Base-by-base conservation (phyloP, 2,888 invertebrate genomes). In the Sinelater perroti region DNA sequence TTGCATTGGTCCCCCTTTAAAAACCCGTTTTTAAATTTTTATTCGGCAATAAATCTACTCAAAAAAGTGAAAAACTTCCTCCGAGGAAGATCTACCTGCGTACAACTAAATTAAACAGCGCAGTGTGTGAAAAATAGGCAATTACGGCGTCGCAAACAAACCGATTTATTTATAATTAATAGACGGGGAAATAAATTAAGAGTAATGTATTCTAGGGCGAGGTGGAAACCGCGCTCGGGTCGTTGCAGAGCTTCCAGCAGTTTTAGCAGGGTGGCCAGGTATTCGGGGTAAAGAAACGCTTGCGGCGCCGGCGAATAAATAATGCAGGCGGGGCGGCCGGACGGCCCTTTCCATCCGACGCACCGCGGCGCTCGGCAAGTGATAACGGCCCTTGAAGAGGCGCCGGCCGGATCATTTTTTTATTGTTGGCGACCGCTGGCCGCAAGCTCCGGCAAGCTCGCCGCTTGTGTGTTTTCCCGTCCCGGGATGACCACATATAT, bases 401-500 rank as follows among this genome's bases (percentile, higher is more conserved):
- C n/a, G n/a, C n/a, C n/a, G n/a, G n/a, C n/a, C 13, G 33, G 13
- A 44, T 26, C 44, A 30, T 30, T 51, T 45, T n/a, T 52, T 52
- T 46, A 11, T 21, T 59, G 54, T 59, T 59, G 24, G 50, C 55
- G 26, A 51, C 55, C 45, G 31, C 56, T 57, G 56, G 45, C 49
- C 45, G 49, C 31, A 59, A 49, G 52, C 56, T 52, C 49, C 36
- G 49, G 56, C 58, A 56, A 62, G 56, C 60, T 61, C 55, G 45
- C 53, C 51, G 58, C 57, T 61, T 66, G 59, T 61, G 65, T 61
- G 66, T 69, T 69, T 65, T 63, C 68, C 67, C 62, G 65, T 62
- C 60, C 61, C 45, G 53, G 61, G 64, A 67, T 66, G 67, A 66
- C 68, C 68, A 64, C 67, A 69, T 68, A 65, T 68, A 70, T 68